phyloP scores from a whole-genome alignment of 2,888 invertebrate genomes.

The Podotricha telesiphe region DNA sequence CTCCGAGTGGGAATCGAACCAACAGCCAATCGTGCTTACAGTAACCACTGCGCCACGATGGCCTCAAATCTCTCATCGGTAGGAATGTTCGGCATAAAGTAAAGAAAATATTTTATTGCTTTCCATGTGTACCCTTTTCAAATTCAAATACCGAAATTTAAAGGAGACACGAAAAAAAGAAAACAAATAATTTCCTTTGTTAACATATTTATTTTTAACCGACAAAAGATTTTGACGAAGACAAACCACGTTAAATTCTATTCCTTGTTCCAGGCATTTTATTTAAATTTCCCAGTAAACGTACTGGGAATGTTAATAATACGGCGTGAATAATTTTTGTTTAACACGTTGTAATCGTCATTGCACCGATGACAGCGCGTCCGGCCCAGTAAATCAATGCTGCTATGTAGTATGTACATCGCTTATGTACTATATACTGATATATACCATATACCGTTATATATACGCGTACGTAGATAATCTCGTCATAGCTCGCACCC shows the following conservation, averaged over 20 bases:
- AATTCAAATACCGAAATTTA: no score
- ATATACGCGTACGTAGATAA: conserved; percentile 80
- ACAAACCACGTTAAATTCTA: not conserved
- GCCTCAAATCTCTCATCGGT: no score
- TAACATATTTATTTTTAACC: no score
- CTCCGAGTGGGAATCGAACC: no score
- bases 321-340: conserved; percentile 56
- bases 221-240: not conserved
- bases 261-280: not conserved
- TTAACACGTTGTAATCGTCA: conserved; percentile 66
- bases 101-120: no score
- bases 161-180: no score
- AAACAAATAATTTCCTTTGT: no score
- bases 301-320: not conserved
- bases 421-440: conserved; percentile 72
- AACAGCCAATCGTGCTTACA: no score
- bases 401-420: conserved; percentile 63
- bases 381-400: conserved; percentile 79
- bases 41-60: no score
- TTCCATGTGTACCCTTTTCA: no score
- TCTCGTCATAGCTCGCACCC: conserved; percentile 83
- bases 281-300: not conserved
- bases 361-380: conserved; percentile 71
- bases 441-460: conserved; percentile 70
- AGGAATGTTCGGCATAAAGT: no score